Base-by-base conservation (phyloP, 2,888 invertebrate species). In the Itoplectis maculator region DNA sequence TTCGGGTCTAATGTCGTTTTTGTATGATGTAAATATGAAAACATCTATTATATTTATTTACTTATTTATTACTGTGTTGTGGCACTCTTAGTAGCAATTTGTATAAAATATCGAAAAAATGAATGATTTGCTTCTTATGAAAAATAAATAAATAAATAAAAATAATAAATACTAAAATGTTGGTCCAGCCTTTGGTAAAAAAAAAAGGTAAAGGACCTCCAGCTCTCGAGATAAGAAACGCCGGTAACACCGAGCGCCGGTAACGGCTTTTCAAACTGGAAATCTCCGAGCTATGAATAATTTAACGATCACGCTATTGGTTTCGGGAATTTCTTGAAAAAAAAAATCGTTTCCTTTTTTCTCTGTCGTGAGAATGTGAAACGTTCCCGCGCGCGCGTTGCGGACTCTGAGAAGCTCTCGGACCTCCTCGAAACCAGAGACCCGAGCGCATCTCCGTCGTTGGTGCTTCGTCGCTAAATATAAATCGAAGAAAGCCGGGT, bases 381-480 rank as follows among this genome's bases (percentile, higher is more conserved):
- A 59, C 11, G 7, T 45, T 65, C 18, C 20, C 47, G 61, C n/a
- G 45, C 59, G 20, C 23, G 56, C 15, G 18, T n/a, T 35, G 29
- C n/a, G 47, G 42, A 69, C 51, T 18, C 18, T n/a, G n/a, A 69
- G 7, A 23, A 69, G 18, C 61, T 73, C 9, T 2, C 70, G 66
- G 47, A 73, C 20, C 37, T 65, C 59, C 61, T 65, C 54, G 69
- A 76, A 80, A 75, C 65, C 69, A 80, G 54, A 63, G 78, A 77
- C 79, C 61, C n/a, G n/a, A n/a, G 47, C 61, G 61, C 63, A 78
- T 69, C n/a, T n/a, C 56, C 75, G 75, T 66, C 78, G 74, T 87
- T 79, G 85, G 84, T 79, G 76, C 79, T 84, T 76, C 79, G 74
- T 84, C 87, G 90, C 92, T 92, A 92, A 92, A 92, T 92, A 91